Evolutionary conservation across 2,888 invertebrate species (phyloP).

Genomic region (Caradrina kadenii): DNA sequence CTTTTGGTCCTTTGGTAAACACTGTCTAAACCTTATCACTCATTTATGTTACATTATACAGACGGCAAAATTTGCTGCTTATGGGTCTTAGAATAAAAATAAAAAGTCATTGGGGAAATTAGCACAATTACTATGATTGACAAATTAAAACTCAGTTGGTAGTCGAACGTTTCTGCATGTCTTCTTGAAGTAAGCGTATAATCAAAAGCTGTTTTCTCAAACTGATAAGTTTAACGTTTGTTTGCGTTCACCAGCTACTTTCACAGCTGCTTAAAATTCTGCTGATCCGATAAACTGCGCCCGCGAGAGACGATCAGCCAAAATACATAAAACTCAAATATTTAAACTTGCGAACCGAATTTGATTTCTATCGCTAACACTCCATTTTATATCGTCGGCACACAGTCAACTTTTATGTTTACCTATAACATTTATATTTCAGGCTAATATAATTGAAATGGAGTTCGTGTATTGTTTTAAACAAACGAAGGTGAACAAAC

Average conservation of each 20-base stretch:
- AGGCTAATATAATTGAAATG: slow-evolving; percentile 50
- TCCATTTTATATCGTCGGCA: slow-evolving; percentile 55
- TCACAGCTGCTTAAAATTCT: slow-evolving; percentile 34
- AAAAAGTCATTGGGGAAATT: neutral
- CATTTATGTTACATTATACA: neutral
- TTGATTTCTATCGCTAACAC: slow-evolving; percentile 56
- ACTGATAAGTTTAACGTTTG: slow-evolving; percentile 10
- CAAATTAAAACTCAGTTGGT: too few species aligned
- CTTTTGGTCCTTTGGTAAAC: neutral
- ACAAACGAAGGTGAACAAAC: slow-evolving; percentile 37
- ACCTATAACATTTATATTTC: slow-evolving; percentile 59
- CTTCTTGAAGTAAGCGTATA: neutral
- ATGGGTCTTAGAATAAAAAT: neutral
- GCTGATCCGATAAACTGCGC: slow-evolving; percentile 35
- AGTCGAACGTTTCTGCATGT: neutral
- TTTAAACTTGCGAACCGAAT: slow-evolving; percentile 52
- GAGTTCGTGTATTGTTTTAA: slow-evolving; percentile 49
- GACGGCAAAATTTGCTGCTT: neutral
- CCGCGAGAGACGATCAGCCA: slow-evolving; percentile 26
- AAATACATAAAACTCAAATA: slow-evolving; percentile 58
- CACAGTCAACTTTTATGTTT: slow-evolving; percentile 59
- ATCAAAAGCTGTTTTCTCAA: slow-evolving; percentile 1
- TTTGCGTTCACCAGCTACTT: slow-evolving; percentile 17
- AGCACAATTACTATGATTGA: too few species aligned
- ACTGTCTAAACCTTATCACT: neutral